These are phyloP conservation scores for Pelagia noctiluca DNA, from an alignment of 30 jellyfish, hydroid and myxozoan genomes.

Conservation along the genomic window DNA sequence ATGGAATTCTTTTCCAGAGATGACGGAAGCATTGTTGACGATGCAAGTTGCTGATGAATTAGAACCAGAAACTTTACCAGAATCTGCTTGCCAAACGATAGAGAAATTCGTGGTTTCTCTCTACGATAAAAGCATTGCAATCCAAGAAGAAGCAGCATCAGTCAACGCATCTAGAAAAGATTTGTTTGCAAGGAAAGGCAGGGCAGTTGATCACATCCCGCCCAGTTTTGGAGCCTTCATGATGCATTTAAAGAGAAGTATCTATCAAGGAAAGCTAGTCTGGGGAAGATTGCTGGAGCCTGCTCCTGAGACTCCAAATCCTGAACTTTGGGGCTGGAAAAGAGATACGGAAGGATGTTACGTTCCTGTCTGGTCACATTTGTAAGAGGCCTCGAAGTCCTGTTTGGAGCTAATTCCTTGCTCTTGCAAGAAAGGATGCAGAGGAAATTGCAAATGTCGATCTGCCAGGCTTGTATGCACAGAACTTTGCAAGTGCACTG, in stretches of 20 bases:
- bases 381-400: too few species aligned
- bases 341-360: too few species aligned
- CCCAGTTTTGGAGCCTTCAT: not conserved
- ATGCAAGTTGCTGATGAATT: not conserved
- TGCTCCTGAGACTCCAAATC: too few species aligned
- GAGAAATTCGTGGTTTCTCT: not conserved
- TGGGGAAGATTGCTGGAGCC: too few species aligned
- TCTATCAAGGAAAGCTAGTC: not conserved
- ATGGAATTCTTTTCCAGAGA: constrained; percentile 12
- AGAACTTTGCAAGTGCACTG: too few species aligned
- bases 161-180: not conserved
- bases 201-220: not conserved
- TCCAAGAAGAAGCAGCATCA: too few species aligned
- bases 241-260: not conserved
- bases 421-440: too few species aligned
- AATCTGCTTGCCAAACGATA: not conserved
- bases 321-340: too few species aligned
- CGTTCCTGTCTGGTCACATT: too few species aligned
- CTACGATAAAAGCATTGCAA: not conserved
- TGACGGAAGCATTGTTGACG: constrained; percentile 9
- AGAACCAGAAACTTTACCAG: not conserved
- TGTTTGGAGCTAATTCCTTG: too few species aligned
- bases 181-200: not conserved
- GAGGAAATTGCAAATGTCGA: too few species aligned
- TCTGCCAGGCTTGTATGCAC: too few species aligned